A percentile compares a stretch with the other conserved stretches of the same genome.
These are phyloP conservation scores for Luscinia megarhynchos DNA, from an alignment of 2,797 vertebrate species.

Conservation along the genomic window DNA sequence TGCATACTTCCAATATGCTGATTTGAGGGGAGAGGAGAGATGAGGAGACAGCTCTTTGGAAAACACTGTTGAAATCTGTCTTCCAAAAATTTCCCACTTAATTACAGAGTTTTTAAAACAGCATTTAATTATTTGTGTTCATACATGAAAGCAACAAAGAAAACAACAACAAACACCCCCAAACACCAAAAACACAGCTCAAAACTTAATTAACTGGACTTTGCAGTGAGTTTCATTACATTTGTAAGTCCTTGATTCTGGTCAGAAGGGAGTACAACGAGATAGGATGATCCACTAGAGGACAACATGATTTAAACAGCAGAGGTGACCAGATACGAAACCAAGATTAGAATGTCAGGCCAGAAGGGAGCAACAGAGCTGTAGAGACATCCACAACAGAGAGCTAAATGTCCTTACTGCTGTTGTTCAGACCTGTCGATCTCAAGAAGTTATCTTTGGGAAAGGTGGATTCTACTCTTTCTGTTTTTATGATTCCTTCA, in stretches of 20 bases:
- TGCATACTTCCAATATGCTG: conserved; percentile 52
- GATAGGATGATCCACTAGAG: neutral
- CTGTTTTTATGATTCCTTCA: neutral
- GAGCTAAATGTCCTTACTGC: neutral
- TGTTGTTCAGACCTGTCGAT: neutral
- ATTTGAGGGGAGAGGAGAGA: neutral
- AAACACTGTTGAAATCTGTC: conserved; percentile 50
- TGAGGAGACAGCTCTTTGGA: conserved; percentile 54
- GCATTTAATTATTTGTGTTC: conserved; percentile 4
- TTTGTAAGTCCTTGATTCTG: neutral
- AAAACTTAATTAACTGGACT: neutral
- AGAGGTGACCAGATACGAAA: neutral
- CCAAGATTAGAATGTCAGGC: neutral
- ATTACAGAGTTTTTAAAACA: neutral
- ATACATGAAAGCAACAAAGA: neutral
- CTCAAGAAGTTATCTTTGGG: neutral
- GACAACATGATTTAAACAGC: neutral
- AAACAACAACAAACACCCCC: neutral
- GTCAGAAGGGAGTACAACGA: neutral
- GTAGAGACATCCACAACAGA: neutral
- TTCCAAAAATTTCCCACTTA: conserved; percentile 43
- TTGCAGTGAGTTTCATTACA: neutral
- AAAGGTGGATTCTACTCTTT: neutral
- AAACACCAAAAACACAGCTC: neutral
- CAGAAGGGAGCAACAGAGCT: neutral